Conservation (phyloP, 2,797 vertebrate genomes). For the Gobio occitaniae region DNA sequence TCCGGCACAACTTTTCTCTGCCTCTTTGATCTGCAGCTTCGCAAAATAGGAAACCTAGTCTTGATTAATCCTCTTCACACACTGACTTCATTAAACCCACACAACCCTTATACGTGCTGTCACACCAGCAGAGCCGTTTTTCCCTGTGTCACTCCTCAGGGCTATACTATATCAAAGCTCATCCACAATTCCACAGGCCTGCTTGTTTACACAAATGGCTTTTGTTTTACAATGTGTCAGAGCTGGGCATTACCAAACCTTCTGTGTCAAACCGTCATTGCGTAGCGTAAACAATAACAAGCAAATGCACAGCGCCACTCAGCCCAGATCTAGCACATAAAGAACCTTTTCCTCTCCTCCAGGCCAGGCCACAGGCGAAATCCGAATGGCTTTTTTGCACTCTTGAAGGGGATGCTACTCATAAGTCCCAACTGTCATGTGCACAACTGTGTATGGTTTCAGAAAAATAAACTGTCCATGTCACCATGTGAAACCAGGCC, state of each 20-base stretch:
- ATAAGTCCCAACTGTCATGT: conserved; percentile 3
- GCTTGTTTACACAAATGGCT: conserved; percentile 42
- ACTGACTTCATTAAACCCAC: conserved; percentile 55
- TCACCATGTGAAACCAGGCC: conserved; percentile 75
- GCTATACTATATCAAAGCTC: conserved; percentile 54
- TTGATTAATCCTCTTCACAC: conserved; percentile 51
- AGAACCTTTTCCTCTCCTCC: conserved; percentile 24
- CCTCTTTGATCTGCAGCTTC: conserved; percentile 44
- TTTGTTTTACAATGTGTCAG: conserved; percentile 46
- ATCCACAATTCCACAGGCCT: conserved; percentile 33
- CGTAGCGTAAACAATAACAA: conserved; percentile 56
- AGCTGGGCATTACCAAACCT: conserved; percentile 46
- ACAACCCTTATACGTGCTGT: conserved; percentile 27
- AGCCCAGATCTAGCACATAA: conserved; percentile 31
- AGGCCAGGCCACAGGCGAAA: background rate
- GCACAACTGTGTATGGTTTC: conserved; percentile 18
- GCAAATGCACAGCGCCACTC: conserved; percentile 34
- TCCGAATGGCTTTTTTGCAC: background rate
- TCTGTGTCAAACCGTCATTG: conserved; percentile 51
- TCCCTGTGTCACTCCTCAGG: conserved; percentile 36
- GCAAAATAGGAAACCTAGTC: conserved; percentile 40
- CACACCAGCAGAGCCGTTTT: conserved; percentile 24
- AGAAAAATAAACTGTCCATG: conserved; percentile 54
- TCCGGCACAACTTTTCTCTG: conserved; percentile 15
- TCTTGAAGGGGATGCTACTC: background rate